These are phyloP conservation scores for Amazonetta brasiliensis DNA, from an alignment of 2,797 vertebrate species.

Conservation along the genomic window DNA sequence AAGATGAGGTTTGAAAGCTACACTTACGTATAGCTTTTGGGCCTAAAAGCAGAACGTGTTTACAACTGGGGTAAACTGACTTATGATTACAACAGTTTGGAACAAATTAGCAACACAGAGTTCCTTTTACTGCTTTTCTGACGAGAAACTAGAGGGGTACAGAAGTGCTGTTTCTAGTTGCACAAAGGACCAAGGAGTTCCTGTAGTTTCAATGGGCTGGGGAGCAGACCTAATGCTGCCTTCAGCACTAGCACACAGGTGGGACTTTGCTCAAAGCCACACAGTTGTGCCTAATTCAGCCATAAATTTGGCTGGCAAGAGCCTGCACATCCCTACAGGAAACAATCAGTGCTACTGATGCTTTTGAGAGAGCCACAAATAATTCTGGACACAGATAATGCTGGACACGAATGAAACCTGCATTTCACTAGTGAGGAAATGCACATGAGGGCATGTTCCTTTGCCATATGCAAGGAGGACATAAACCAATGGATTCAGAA, in stretches of 20 bases:
- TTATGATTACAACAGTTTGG: neutral
- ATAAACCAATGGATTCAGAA: neutral
- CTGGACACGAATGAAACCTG: neutral
- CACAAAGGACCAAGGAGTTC: neutral
- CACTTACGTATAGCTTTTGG: fast-evolving
- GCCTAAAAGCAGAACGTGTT: neutral
- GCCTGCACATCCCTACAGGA: neutral
- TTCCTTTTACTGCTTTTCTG: neutral
- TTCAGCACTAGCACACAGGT: neutral
- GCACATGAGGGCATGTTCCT: neutral
- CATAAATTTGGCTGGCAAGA: neutral
- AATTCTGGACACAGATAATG: neutral
- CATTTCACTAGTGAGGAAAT: neutral
- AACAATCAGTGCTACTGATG: neutral
- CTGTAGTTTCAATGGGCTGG: neutral
- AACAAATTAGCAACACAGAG: fast-evolving
- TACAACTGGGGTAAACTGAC: neutral
- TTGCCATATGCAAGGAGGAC: neutral
- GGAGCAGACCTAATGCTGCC: neutral
- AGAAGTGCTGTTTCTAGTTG: neutral
- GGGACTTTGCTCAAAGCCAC: neutral
- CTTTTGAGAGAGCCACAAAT: neutral
- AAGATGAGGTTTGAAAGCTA: neutral
- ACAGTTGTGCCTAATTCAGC: neutral
- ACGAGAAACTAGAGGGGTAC: fast-evolving